These are phyloP conservation scores for Tympanoctomys barrerae DNA, from an alignment of 2,797 vertebrate genomes.

Conservation along the genomic window DNA sequence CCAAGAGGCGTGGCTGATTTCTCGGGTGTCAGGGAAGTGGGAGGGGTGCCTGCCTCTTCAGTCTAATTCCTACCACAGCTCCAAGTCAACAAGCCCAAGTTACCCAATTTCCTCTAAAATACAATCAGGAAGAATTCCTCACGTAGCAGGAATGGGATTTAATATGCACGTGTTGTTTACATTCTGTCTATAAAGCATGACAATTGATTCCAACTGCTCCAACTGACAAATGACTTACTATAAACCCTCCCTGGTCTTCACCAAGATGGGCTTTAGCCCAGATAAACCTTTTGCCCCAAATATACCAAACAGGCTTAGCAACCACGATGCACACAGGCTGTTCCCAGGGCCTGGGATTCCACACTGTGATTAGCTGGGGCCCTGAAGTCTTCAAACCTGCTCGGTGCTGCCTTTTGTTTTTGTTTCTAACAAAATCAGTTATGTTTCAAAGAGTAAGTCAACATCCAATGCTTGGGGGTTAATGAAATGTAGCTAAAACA, in stretches of 20 bases:
- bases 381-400: slow-evolving; percentile 30
- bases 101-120: not conserved
- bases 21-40: not conserved
- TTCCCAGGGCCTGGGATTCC: not conserved
- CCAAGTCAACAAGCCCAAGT: not conserved
- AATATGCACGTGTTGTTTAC: not conserved
- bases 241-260: not conserved
- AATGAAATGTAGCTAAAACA: slow-evolving; percentile 46
- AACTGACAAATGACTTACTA: not conserved
- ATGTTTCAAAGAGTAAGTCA: slow-evolving; percentile 17
- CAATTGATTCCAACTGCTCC: not conserved
- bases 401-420: slow-evolving; percentile 34
- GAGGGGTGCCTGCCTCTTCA: not conserved
- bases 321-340: not conserved
- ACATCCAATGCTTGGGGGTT: not conserved
- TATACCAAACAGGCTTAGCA: not conserved
- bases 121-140: not conserved
- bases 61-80: not conserved
- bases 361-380: not conserved
- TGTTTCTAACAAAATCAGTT: slow-evolving; percentile 61
- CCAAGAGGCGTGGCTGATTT: not conserved
- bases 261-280: not conserved
- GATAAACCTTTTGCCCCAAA: not conserved
- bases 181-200: not conserved
- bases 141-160: not conserved